Percentiles rank a stretch among this genome's conserved stretches.
Conservation (phyloP, 2,797 vertebrate species). For the Carduelis carduelis region DNA sequence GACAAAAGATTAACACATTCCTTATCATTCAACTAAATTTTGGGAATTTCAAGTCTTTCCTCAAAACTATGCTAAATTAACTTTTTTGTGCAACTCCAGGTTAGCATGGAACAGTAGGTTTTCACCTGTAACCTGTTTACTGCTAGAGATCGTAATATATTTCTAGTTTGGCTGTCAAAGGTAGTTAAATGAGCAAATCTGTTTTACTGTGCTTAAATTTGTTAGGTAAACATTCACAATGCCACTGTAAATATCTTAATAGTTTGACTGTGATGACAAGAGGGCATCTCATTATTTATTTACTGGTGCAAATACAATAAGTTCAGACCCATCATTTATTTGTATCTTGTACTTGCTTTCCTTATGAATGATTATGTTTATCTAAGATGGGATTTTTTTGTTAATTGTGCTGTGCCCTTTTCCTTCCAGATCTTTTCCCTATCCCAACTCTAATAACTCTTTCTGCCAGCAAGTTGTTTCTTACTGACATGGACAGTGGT, state of each 20-base stretch:
- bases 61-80: neutral
- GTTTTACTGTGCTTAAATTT: neutral
- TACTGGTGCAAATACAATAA: neutral
- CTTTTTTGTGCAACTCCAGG: neutral
- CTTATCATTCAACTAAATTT: neutral
- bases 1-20: neutral
- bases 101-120: neutral
- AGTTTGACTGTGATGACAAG: neutral
- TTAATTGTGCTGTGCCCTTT: neutral
- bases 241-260: neutral
- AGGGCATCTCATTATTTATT: neutral
- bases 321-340: neutral
- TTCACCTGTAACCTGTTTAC: neutral
- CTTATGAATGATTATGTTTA: neutral
- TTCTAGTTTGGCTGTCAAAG: neutral
- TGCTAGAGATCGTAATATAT: neutral
- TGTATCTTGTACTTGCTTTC: neutral
- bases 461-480: conserved; percentile 44
- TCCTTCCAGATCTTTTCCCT: conserved; percentile 54
- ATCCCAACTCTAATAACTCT: conserved; percentile 64
- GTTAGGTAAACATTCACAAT: neutral
- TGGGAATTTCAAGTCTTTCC: neutral
- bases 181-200: neutral
- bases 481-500: conserved; percentile 69
- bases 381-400: neutral